Evolutionary conservation across 2,113 vertebrate genomes (phyloP).

Genomic region (Eolophus roseicapilla): DNA sequence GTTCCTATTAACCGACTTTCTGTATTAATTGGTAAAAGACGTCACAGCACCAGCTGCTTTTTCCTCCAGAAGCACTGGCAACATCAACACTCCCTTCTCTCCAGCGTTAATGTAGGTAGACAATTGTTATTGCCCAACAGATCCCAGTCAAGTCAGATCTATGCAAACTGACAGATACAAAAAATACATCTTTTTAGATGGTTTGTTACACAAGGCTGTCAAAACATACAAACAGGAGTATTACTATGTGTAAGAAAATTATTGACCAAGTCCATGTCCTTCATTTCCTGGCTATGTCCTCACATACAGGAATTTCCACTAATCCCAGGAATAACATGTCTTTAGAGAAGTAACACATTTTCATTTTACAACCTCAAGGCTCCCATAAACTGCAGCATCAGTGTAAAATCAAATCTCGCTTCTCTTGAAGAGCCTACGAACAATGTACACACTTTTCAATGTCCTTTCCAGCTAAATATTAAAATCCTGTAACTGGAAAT

Average conservation of each 20-base stretch:
- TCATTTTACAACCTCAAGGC: neutral
- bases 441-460: neutral
- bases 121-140: neutral
- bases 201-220: neutral
- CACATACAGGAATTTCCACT: neutral
- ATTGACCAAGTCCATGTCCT: neutral
- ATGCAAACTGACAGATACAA: neutral
- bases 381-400: neutral
- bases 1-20: neutral
- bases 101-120: neutral
- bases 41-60: neutral
- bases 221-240: neutral
- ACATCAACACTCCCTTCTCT: neutral
- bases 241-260: neutral
- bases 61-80: neutral
- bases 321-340: neutral
- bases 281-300: neutral
- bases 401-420: neutral
- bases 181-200: neutral
- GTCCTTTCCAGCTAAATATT: neutral
- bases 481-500: neutral
- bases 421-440: neutral
- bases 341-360: neutral
- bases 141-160: neutral
- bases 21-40: neutral